A percentile compares a stretch with the other conserved stretches of the same genome.
These are phyloP conservation scores for Saguinus imperator DNA, from an alignment of 2,113 vertebrate species.

Conservation along the genomic window DNA sequence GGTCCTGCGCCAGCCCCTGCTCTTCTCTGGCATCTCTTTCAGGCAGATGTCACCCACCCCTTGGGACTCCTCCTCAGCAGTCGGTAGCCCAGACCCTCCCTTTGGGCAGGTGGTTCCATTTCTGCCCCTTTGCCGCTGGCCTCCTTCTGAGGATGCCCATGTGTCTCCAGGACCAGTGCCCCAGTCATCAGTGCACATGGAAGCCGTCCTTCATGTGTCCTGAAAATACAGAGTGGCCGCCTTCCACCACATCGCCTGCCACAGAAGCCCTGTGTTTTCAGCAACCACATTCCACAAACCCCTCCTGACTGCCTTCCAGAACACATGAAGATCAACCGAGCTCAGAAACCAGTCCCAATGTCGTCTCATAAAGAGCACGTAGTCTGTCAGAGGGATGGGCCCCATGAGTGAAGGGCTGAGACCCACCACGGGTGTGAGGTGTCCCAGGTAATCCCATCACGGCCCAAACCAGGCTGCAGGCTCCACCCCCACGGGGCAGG, in stretches of 20 bases:
- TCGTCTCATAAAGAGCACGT: neutral
- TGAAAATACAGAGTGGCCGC: neutral
- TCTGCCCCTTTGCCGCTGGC: neutral
- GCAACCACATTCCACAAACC: fast-evolving
- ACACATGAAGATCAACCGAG: fast-evolving
- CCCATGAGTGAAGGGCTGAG: neutral
- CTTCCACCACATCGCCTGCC: fast-evolving
- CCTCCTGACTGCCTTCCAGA: neutral
- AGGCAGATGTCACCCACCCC: neutral
- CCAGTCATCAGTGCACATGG: neutral
- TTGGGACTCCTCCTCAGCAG: neutral
- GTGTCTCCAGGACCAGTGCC: neutral
- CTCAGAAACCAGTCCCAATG: fast-evolving
- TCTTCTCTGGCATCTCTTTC: neutral
- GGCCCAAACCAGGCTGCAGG: neutral
- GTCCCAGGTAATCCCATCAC: neutral
- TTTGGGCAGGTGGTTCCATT: neutral
- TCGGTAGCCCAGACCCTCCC: neutral
- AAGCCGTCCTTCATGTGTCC: neutral
- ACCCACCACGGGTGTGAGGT: neutral
- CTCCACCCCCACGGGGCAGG: neutral
- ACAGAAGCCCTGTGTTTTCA: no score
- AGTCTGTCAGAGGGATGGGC: neutral
- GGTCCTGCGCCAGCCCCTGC: neutral
- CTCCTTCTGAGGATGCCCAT: neutral